Evolutionary conservation across 2,797 vertebrate species (phyloP).

Genomic region (Schizopygopsis pylzovi): DNA sequence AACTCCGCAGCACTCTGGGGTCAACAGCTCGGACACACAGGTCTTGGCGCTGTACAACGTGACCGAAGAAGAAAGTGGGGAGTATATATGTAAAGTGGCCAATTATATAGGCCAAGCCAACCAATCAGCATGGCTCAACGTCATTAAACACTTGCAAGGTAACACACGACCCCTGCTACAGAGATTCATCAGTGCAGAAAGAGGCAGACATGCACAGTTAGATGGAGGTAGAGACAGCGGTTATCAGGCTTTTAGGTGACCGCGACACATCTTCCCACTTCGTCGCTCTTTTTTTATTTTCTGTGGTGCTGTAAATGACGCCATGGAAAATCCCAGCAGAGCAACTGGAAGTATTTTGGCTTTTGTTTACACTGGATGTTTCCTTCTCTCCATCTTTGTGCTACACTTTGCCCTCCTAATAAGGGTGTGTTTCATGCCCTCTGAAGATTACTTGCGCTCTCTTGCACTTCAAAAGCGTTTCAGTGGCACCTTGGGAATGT

Average conservation of each 20-base stretch:
- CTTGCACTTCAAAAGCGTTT: slow-evolving; percentile 70
- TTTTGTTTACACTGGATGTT: slow-evolving; percentile 73
- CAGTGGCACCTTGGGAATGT: slow-evolving; percentile 27
- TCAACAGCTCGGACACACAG: slow-evolving; percentile 99
- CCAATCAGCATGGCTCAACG: slow-evolving; percentile 99
- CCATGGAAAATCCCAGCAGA: slow-evolving; percentile 88
- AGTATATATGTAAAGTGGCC: slow-evolving; percentile 99
- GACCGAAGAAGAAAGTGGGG: slow-evolving; percentile 98
- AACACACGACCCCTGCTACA: slow-evolving; percentile 72
- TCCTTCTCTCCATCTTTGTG: slow-evolving; percentile 44
- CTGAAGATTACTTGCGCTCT: slow-evolving; percentile 72
- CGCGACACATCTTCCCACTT: slow-evolving; percentile 60
- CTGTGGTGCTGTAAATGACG: slow-evolving; percentile 76
- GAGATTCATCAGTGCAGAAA: slow-evolving; percentile 33
- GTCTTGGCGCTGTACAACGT: slow-evolving; percentile 99
- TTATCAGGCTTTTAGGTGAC: slow-evolving; percentile 37
- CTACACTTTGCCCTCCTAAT: slow-evolving; percentile 74
- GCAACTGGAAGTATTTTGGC: slow-evolving; percentile 77
- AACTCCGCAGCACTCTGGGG: slow-evolving; percentile 98
- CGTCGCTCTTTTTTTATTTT: slow-evolving; percentile 53
- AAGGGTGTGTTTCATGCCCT: slow-evolving; percentile 73
- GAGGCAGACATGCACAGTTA: slow-evolving; percentile 13
- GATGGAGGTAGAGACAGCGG: slow-evolving; percentile 8
- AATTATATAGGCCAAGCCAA: slow-evolving; percentile 99
- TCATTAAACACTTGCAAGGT: slow-evolving; percentile 96